Conservation (phyloP, 2,888 invertebrate species). For the Poecilobothrus nobilitatus region DNA sequence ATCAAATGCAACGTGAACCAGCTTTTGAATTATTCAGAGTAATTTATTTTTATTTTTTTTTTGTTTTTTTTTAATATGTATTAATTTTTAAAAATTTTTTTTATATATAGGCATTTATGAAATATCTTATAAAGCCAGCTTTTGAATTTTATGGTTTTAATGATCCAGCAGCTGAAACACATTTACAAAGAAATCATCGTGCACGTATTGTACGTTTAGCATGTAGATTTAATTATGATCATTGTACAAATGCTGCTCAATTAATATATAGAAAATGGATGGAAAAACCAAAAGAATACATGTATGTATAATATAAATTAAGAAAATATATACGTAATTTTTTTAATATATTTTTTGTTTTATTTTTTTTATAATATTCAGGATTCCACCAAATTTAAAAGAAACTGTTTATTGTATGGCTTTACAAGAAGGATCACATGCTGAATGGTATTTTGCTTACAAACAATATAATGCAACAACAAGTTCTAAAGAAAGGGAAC, state of each 20-base stretch:
- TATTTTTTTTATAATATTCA: slow-evolving; percentile 27
- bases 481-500: slow-evolving; percentile 54
- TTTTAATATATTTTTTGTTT: neutral
- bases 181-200: slow-evolving; percentile 47
- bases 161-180: slow-evolving; percentile 46
- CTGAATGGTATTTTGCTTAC: slow-evolving; percentile 62
- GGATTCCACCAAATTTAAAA: slow-evolving; percentile 55
- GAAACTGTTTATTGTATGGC: slow-evolving; percentile 58
- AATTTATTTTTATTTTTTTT: slow-evolving; percentile 22
- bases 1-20: slow-evolving; percentile 51
- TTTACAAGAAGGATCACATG: slow-evolving; percentile 52
- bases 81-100: neutral
- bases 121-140: slow-evolving; percentile 41
- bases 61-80: neutral
- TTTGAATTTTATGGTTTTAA: slow-evolving; percentile 45
- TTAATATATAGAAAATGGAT: slow-evolving; percentile 48
- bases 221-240: slow-evolving; percentile 47
- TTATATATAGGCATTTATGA: slow-evolving; percentile 39
- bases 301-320: slow-evolving; percentile 37
- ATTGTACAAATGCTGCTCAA: slow-evolving; percentile 46
- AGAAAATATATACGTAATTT: neutral
- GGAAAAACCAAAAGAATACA: slow-evolving; percentile 44
- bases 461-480: slow-evolving; percentile 41
- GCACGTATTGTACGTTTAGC: slow-evolving; percentile 48
- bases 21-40: slow-evolving; percentile 54